A percentile compares a stretch with the other conserved stretches of the same genome.
These are phyloP conservation scores for Atherix ibis DNA, from an alignment of 2,888 invertebrate genomes.

Conservation along the genomic window DNA sequence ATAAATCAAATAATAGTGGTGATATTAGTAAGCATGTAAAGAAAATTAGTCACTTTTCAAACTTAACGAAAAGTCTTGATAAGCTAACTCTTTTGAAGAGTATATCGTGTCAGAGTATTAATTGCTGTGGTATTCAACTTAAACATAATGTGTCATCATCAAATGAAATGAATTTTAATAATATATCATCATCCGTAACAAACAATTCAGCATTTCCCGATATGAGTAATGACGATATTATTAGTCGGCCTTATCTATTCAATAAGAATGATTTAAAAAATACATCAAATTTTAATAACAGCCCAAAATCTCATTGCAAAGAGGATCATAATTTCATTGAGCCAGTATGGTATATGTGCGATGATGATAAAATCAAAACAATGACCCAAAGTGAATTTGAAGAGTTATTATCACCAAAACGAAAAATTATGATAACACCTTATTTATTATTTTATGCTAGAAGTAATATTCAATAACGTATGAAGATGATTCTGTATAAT, in stretches of 20 bases:
- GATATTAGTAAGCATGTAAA: constrained; percentile 33
- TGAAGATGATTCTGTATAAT: too few species aligned
- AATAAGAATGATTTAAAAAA: too few species aligned
- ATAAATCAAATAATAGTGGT: constrained; percentile 31
- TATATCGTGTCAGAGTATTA: constrained; percentile 37
- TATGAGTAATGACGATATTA: background rate
- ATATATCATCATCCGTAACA: background rate
- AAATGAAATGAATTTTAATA: constrained; percentile 8
- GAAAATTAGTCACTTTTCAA: constrained; percentile 26
- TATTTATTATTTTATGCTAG: constrained; percentile 73
- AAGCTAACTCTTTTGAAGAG: constrained; percentile 24
- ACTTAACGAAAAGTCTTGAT: constrained; percentile 28
- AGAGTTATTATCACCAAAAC: constrained; percentile 56
- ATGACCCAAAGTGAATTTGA: constrained; percentile 64
- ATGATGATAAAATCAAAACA: constrained; percentile 69
- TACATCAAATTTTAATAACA: constrained; percentile 13
- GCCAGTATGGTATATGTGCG: constrained; percentile 68
- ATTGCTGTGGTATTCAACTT: constrained; percentile 41
- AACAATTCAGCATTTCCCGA: background rate
- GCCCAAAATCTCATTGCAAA: constrained; percentile 9
- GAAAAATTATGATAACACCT: constrained; percentile 65
- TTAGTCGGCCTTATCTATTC: too few species aligned
- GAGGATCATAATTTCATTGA: too few species aligned
- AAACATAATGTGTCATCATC: background rate
- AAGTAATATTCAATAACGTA: constrained; percentile 32